Conservation (phyloP, 2,113 vertebrate genomes). For the Percina caprodes region DNA sequence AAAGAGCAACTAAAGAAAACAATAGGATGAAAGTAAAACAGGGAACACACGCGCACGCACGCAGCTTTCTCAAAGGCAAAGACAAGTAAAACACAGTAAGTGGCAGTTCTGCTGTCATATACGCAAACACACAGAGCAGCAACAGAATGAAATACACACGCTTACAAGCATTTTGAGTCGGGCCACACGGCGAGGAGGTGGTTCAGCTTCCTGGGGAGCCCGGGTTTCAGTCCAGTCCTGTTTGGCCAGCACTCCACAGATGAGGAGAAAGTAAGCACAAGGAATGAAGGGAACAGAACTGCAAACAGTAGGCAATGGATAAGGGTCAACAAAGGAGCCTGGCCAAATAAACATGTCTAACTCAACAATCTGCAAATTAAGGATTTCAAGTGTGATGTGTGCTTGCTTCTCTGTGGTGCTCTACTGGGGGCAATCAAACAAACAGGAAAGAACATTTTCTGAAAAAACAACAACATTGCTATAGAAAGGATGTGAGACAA, state of each 20-base stretch:
- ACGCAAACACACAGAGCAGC: slow-evolving; percentile 67
- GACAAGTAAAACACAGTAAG: slow-evolving; percentile 74
- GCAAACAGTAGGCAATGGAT: slow-evolving; percentile 39
- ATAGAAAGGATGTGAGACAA: slow-evolving; percentile 70
- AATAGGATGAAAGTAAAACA: slow-evolving; percentile 41
- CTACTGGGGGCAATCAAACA: slow-evolving; percentile 18
- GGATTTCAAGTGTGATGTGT: slow-evolving; percentile 45
- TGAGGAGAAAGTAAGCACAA: slow-evolving; percentile 43
- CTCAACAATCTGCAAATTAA: slow-evolving; percentile 43
- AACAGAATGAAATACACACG: slow-evolving; percentile 65
- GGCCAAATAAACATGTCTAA: slow-evolving; percentile 41
- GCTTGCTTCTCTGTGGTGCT: slow-evolving; percentile 17
- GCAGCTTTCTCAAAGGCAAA: slow-evolving; percentile 86
- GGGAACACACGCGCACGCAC: slow-evolving; percentile 21
- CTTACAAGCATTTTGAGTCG: slow-evolving; percentile 45
- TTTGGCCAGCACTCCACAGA: slow-evolving; percentile 53
- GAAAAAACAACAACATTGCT: slow-evolving; percentile 19
- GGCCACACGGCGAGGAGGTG: slow-evolving; percentile 68
- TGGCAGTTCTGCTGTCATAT: slow-evolving; percentile 77
- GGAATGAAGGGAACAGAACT: slow-evolving; percentile 29
- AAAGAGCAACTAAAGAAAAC: slow-evolving; percentile 48
- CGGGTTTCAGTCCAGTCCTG: slow-evolving; percentile 42
- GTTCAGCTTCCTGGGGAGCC: slow-evolving; percentile 49
- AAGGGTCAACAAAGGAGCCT: slow-evolving; percentile 44
- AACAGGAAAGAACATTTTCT: slow-evolving; percentile 10